These are phyloP conservation scores for Drosophila erecta DNA, from an alignment of 1,140 invertebrate genomes.

Conservation along the genomic window DNA sequence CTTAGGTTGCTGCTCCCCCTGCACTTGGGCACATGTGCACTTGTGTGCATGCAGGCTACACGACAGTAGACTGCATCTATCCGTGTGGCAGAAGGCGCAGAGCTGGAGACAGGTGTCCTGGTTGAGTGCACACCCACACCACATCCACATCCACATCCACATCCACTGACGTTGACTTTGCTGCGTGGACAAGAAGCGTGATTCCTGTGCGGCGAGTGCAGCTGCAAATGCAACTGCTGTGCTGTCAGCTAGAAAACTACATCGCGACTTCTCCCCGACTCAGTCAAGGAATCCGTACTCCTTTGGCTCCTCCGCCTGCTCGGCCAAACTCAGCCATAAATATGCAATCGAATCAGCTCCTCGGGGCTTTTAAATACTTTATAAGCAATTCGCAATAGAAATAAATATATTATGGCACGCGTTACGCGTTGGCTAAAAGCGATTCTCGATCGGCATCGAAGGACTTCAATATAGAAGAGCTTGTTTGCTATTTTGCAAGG, in stretches of 20 bases:
- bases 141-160: background rate
- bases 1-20: background rate
- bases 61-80: background rate
- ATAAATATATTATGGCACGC: background rate
- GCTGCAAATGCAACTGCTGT: conserved; percentile 1
- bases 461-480: too few relatives aligned
- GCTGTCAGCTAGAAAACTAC: conserved; percentile 9
- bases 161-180: conserved; percentile 6
- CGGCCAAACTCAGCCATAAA: background rate
- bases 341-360: conserved; percentile 2
- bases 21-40: background rate
- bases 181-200: conserved; percentile 12
- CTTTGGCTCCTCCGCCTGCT: background rate
- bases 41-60: background rate
- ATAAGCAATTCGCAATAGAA: background rate
- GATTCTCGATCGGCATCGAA: too few relatives aligned
- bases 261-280: background rate
- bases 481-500: too few relatives aligned
- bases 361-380: background rate
- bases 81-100: conserved; percentile 8
- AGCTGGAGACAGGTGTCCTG: conserved; percentile 10
- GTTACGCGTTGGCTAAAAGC: too few relatives aligned
- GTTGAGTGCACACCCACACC: conserved; percentile 8
- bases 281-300: too few relatives aligned
- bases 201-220: conserved; percentile 6